These are phyloP conservation scores for Vulpes vulpes DNA, from an alignment of 2,113 vertebrate genomes.

Conservation along the genomic window DNA sequence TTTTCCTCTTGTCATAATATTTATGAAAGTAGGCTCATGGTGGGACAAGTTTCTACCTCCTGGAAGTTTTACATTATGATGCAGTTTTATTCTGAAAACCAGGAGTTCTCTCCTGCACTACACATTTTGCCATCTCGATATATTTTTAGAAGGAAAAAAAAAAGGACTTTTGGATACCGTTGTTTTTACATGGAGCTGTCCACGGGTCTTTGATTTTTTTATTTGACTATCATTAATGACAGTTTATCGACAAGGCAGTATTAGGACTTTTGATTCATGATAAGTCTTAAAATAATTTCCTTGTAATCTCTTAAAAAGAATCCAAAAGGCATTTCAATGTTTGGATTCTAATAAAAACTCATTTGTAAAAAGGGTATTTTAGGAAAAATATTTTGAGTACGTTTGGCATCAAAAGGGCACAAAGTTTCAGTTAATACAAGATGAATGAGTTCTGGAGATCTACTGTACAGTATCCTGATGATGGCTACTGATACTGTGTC, in stretches of 20 bases:
- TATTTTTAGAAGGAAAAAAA: constrained; percentile 25
- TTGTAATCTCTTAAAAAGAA: constrained; percentile 40
- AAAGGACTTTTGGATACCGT: not conserved
- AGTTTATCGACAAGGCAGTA: constrained; percentile 26
- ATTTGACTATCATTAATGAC: constrained; percentile 11
- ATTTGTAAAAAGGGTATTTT: constrained; percentile 26
- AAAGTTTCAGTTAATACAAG: not conserved
- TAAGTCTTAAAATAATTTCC: constrained; percentile 29
- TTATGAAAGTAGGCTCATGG: constrained; percentile 61
- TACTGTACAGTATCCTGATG: not conserved
- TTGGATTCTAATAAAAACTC: constrained; percentile 50
- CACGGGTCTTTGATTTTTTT: constrained; percentile 24
- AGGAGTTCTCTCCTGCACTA: not conserved
- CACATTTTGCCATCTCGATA: not conserved
- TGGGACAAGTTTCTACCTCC: constrained; percentile 37
- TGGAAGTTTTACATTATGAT: constrained; percentile 42
- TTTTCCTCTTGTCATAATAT: constrained; percentile 66
- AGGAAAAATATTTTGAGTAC: constrained; percentile 48
- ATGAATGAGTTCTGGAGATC: not conserved
- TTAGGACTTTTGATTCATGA: not conserved
- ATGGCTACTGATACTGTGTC: not conserved
- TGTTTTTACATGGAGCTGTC: constrained; percentile 40
- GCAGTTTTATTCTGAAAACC: constrained; percentile 40
- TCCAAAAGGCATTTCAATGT: constrained; percentile 4
- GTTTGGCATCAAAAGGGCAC: constrained; percentile 3